phyloP scores from a whole-genome alignment of 2,888 invertebrate genomes.

The Nebria brevicollis region DNA sequence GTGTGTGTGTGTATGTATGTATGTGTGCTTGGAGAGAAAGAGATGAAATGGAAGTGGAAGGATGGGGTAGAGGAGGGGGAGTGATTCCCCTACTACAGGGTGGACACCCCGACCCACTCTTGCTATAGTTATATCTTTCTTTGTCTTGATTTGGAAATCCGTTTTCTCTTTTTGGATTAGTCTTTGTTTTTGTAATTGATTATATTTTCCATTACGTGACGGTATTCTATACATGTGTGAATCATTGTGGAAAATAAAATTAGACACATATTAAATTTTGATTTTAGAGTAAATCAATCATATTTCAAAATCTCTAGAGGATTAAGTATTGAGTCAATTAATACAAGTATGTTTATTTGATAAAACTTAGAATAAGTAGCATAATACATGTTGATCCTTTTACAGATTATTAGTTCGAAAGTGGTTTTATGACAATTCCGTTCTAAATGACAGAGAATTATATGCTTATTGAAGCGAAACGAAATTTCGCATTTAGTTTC shows the following conservation, averaged over 20 bases:
- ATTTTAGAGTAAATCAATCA: too few species aligned
- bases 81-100: conserved; percentile 30
- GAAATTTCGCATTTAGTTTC: conserved; percentile 59
- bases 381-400: too few species aligned
- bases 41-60: conserved; percentile 35
- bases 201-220: too few species aligned
- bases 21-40: background rate
- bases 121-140: background rate
- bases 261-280: too few species aligned
- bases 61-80: conserved; percentile 46
- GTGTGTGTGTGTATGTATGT: background rate
- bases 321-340: too few species aligned
- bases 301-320: too few species aligned
- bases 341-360: too few species aligned
- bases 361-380: too few species aligned
- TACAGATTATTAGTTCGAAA: background rate
- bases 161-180: background rate
- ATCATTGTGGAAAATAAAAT: too few species aligned
- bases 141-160: background rate
- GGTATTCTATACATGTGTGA: too few species aligned
- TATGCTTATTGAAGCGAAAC: conserved; percentile 56
- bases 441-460: background rate
- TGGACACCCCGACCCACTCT: conserved; percentile 15
- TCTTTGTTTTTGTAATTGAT: background rate
- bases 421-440: background rate